Evolutionary conservation across 2,888 invertebrate species (phyloP).

Genomic region (Dynastes grantii): DNA sequence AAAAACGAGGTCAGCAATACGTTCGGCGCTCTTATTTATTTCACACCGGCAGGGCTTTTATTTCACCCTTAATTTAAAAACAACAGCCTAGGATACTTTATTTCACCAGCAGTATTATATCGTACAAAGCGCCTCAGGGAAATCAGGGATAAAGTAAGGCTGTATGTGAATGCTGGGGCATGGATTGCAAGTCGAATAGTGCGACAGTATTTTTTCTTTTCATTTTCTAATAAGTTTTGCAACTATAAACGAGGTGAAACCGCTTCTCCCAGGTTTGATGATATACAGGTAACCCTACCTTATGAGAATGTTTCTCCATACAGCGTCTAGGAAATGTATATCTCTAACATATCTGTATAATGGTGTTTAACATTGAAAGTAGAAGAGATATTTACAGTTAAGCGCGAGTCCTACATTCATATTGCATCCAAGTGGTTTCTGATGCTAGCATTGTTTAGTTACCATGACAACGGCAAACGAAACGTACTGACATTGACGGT

Average conservation of each 20-base stretch:
- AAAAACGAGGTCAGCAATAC: not conserved
- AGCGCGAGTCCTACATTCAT: too few relatives aligned
- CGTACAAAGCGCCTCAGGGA: slow-evolving; percentile 19
- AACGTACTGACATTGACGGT: too few relatives aligned
- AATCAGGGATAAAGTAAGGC: slow-evolving; percentile 19
- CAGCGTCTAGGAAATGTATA: too few relatives aligned
- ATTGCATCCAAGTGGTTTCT: too few relatives aligned
- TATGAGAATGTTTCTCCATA: too few relatives aligned
- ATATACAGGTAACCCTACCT: not conserved
- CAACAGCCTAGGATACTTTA: slow-evolving; percentile 10
- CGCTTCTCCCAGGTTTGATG: not conserved
- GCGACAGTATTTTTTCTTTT: not conserved
- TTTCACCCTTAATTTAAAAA: slow-evolving; percentile 34
- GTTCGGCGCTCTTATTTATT: slow-evolving; percentile 22
- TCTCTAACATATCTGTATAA: too few relatives aligned
- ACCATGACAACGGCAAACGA: too few relatives aligned
- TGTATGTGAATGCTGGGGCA: slow-evolving; percentile 8
- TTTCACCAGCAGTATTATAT: slow-evolving; percentile 21
- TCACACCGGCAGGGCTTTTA: not conserved
- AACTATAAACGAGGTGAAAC: not conserved
- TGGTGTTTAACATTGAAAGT: too few relatives aligned
- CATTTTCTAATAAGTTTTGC: slow-evolving; percentile 3
- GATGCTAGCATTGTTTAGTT: too few relatives aligned
- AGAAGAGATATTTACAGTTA: too few relatives aligned
- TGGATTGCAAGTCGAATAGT: not conserved